Conservation (phyloP, 1,140 invertebrate species). For the Ptiloglossa arizonensis region DNA sequence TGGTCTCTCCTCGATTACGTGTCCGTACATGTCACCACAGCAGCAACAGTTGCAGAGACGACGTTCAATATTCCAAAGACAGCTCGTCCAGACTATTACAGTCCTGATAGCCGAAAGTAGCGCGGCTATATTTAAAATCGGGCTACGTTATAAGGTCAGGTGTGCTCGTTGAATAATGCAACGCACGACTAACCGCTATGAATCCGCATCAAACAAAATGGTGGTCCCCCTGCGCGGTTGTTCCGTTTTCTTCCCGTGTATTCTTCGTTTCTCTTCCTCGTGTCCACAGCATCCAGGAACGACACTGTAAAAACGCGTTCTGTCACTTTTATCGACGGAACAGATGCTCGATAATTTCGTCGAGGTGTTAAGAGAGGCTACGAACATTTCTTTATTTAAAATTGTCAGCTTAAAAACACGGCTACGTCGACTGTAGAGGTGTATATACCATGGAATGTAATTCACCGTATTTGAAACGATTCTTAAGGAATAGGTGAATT, state of each 20-base stretch:
- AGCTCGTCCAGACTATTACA: neutral
- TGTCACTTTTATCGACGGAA: neutral
- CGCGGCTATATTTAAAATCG: constrained; percentile 54
- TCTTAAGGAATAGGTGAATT: too few species aligned
- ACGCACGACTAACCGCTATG: constrained; percentile 67
- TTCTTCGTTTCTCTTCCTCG: neutral
- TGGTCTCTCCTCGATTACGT: too few species aligned
- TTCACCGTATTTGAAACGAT: too few species aligned
- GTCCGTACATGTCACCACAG: too few species aligned
- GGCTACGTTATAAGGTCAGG: constrained; percentile 31
- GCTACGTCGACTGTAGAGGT: neutral
- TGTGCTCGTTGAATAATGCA: constrained; percentile 66
- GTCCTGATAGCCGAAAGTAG: constrained; percentile 58
- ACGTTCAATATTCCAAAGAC: constrained; percentile 5
- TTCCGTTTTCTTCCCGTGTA: constrained; percentile 6
- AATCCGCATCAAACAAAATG: constrained; percentile 68
- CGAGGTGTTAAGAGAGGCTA: neutral
- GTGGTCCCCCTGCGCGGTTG: constrained; percentile 26
- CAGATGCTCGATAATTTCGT: constrained; percentile 17
- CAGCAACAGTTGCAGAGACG: neutral
- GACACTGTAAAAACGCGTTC: constrained; percentile 16
- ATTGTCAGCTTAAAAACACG: neutral
- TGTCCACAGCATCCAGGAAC: neutral
- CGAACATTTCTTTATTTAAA: neutral
- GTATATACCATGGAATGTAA: neutral